Conservation (phyloP, 2,113 vertebrate genomes). For the Ranitomeya imitator region DNA sequence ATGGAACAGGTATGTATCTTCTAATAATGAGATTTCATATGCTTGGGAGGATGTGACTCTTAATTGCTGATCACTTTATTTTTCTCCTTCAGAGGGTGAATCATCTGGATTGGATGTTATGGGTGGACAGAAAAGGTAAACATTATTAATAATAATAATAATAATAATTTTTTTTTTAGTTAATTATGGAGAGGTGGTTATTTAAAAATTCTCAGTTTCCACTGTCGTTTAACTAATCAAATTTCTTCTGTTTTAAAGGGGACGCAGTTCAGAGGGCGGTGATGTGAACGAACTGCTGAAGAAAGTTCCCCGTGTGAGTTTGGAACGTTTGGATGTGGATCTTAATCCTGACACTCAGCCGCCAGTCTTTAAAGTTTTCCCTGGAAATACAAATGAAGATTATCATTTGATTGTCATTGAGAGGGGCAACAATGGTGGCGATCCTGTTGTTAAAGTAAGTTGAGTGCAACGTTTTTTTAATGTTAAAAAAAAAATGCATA, state of each 20-base stretch:
- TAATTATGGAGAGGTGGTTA: neutral
- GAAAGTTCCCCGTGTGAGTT: constrained; percentile 73
- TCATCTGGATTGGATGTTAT: constrained; percentile 45
- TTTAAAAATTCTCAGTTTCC: neutral
- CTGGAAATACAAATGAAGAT: constrained; percentile 69
- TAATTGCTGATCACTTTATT: neutral
- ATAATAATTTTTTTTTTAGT: neutral
- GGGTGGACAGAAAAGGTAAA: constrained; percentile 48
- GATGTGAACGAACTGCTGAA: constrained; percentile 63
- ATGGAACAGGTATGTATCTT: constrained; percentile 58
- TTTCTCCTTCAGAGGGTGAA: constrained; percentile 30
- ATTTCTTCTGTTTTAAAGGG: constrained; percentile 42
- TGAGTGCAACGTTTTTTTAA: too few species aligned
- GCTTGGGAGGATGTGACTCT: neutral
- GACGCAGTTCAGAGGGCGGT: constrained; percentile 53
- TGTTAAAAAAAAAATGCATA: neutral
- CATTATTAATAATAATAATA: too few species aligned
- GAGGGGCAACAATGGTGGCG: constrained; percentile 61
- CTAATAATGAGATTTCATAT: neutral
- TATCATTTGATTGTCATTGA: constrained; percentile 77
- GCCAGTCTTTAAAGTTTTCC: constrained; percentile 75
- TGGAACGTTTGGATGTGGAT: constrained; percentile 74
- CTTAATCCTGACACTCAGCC: constrained; percentile 70
- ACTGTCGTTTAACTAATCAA: too few species aligned
- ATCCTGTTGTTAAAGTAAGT: constrained; percentile 68